Base-by-base conservation (phyloP, 2,888 invertebrate genomes). In the Tortrix viridana region DNA sequence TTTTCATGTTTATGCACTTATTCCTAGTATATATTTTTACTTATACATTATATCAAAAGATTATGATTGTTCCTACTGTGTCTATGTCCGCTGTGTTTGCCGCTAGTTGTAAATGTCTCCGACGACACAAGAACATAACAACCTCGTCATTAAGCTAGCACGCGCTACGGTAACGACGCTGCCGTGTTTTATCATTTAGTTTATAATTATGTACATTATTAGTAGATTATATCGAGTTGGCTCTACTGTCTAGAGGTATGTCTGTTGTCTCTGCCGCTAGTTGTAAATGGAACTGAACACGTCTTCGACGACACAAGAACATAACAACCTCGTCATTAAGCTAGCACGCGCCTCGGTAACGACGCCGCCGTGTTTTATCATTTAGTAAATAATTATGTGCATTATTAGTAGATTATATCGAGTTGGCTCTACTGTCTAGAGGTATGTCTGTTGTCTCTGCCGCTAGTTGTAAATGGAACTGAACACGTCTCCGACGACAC, bases 101-200 rank as follows among this genome's bases (percentile, higher is more conserved):
- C 23, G 32, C n/a, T n/a, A n/a, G n/a, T n/a, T 9, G 49, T 14
- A 9, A 1, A 44, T 19, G 22, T 20, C 12, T 12, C 20, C 14
- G 46, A 14, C 46, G 19, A 19, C 48, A 26, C 48, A 26, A 48
- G 14, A 50, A 50, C 50, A 32, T 50, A 37, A 50, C 38, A 47
- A 20, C n/a, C 19, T 14, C 47, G 38, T 52, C 52, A 14, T 52
- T 52, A 52, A 14, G 22, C 52, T 38, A 52, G 22, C 52, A 22
- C 9, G 7, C 20, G 37, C 18, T 14, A 1, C n/a, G 41, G 41
- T 41, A 41, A 41, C 6, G 16, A 16, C 5, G 41, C 41, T n/a
- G 16, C 41, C 41, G 1, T 41, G 41, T 41, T 44, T 44, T 18
- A 44, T 9, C 19, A 44, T 44, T 18, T 9, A 7, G 18, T 44